Evolutionary conservation across 2,113 vertebrate genomes (phyloP), one percentile per base, ranked within the genome.

Genomic region (Rutilus rutilus): DNA sequence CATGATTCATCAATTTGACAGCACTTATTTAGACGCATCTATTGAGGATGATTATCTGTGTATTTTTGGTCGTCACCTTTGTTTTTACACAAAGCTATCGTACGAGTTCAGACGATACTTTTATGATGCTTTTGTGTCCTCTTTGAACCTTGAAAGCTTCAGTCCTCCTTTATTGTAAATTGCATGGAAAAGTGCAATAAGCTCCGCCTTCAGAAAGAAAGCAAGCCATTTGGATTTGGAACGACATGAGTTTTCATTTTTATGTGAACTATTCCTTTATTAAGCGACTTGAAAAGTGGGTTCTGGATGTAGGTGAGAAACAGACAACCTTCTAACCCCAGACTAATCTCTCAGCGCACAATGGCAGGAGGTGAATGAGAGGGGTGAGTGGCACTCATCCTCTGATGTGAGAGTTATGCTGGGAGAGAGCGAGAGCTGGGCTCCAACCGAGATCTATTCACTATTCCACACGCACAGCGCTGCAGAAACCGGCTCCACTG

Each of bases 321-420:
- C 85, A 74, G 89, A 89, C 91, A 94, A 95, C 94, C 94, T 94
- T 89, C 91, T 95, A 92, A 94, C 94, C 94, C 91, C 91, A 73
- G 84, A 90, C 87, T 91, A 90, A 91, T 87, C 86, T 91, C 86
- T 88, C 85, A 36, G 60, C 64, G 91, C 59, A 87, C 90, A 92
- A 92, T 82, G 82, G 87, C 86, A 81, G 88, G 82, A 87, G 91
- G 88, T 25, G 78, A 83, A 85, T 50, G 50, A 89, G 84, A 89
- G 91, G 86, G 85, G 85, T 84, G 90, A 92, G 91, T 89, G 88
- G 88, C 88, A 88, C 47, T 83, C 77, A 7, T 73, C 81, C 80
- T 90, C 82, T 91, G 86, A 89, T 84, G 87, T 91, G 90, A 90
- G 90, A 91, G 90, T 79, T 78, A 87, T 74, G 59, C 74, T 71